Evolutionary conservation across 2,797 vertebrate species (phyloP).

Genomic region (Spea hammondii): DNA sequence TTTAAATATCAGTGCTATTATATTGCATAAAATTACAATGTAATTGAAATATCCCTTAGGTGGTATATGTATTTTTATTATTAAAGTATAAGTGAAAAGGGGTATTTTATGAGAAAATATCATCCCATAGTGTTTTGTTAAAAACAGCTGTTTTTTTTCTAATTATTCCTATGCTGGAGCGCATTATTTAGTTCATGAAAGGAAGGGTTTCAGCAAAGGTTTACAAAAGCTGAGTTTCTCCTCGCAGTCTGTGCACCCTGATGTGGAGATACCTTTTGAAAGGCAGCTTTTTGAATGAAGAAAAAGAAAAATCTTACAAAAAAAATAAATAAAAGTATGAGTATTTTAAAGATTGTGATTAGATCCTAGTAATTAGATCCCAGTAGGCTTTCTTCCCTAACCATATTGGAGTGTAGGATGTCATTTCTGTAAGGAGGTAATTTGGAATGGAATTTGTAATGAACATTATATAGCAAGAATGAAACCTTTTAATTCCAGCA

Average conservation of each 20-base stretch:
- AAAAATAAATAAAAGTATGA: slow-evolving; percentile 52
- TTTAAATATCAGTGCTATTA: no score
- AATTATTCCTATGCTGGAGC: slow-evolving; percentile 20
- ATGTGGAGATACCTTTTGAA: slow-evolving; percentile 50
- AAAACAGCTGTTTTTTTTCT: not conserved
- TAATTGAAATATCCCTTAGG: not conserved
- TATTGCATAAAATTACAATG: no score
- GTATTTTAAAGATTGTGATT: slow-evolving; percentile 68
- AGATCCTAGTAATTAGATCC: slow-evolving; percentile 70
- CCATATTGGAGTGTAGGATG: slow-evolving; percentile 62
- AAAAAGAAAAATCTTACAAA: slow-evolving; percentile 37
- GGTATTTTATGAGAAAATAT: not conserved
- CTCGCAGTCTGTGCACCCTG: not conserved
- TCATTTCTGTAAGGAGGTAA: slow-evolving; percentile 60
- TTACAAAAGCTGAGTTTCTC: not conserved
- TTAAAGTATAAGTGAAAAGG: not conserved
- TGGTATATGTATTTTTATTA: not conserved
- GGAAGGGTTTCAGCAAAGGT: slow-evolving; percentile 3
- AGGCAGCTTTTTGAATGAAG: slow-evolving; percentile 44
- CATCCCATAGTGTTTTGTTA: not conserved
- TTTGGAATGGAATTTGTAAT: slow-evolving; percentile 67
- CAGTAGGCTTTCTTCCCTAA: slow-evolving; percentile 61
- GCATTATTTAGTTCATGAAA: slow-evolving; percentile 9
- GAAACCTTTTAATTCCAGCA: slow-evolving; percentile 62
- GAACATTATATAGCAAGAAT: slow-evolving; percentile 60